A percentile compares a stretch with the other conserved stretches of the same genome.
phyloP scores from a whole-genome alignment of 1,140 invertebrate genomes.

The Caligus rogercresseyi region DNA sequence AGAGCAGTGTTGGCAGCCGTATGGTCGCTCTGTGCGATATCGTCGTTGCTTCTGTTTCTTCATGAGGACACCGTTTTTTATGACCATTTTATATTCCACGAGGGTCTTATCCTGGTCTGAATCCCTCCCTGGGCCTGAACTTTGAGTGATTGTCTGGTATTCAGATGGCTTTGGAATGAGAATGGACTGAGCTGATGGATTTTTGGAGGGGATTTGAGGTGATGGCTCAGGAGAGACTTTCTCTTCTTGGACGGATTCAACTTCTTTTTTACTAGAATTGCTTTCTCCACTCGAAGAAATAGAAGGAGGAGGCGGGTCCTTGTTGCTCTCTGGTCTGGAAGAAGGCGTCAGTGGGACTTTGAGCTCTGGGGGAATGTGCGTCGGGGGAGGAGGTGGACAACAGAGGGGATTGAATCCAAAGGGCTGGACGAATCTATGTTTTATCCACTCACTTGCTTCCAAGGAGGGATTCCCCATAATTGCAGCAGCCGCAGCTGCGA shows the following conservation, averaged over 20 bases:
- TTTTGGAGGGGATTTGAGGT: neutral
- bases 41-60: slow-evolving; percentile 74
- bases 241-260: neutral
- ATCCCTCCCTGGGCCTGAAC: neutral
- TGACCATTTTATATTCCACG: slow-evolving; percentile 28
- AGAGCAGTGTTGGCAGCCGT: slow-evolving; percentile 68
- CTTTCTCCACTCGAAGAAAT: neutral
- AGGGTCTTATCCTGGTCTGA: neutral
- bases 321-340: no score
- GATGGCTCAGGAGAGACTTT: neutral
- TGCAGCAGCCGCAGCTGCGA: slow-evolving; percentile 6
- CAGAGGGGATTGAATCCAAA: neutral
- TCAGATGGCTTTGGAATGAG: neutral
- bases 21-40: slow-evolving; percentile 75
- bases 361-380: neutral
- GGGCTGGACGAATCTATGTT: neutral
- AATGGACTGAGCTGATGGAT: neutral
- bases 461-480: neutral
- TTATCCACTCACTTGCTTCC: neutral
- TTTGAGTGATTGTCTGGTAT: neutral
- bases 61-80: slow-evolving; percentile 32
- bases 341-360: neutral
- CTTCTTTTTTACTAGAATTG: neutral
- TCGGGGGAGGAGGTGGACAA: neutral
- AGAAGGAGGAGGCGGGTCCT: neutral